Conservation (phyloP, 2,888 invertebrate species). For the Platerodrilus igneus region DNA sequence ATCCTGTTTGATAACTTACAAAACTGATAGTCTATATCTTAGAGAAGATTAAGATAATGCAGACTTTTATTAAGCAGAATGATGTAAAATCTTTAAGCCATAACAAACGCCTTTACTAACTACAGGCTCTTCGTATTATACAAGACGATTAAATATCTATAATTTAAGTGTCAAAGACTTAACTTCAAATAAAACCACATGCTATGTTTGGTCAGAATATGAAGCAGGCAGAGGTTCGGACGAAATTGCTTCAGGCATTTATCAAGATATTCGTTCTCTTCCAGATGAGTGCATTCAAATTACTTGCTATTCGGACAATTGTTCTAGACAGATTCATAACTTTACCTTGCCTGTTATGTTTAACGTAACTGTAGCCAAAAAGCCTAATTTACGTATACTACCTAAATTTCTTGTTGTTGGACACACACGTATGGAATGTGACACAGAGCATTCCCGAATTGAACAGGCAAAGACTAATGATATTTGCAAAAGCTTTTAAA, state of each 20-base stretch:
- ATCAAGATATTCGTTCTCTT: background rate
- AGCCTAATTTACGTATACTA: background rate
- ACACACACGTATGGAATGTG: slow-evolving; percentile 4
- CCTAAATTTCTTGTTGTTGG: slow-evolving; percentile 3
- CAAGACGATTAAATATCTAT: background rate
- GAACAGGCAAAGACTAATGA: slow-evolving; percentile 2
- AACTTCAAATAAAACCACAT: slow-evolving; percentile 2
- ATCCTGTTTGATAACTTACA: too few relatives aligned
- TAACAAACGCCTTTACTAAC: slow-evolving; percentile 4
- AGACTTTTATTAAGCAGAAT: too few relatives aligned
- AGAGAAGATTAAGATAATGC: too few relatives aligned
- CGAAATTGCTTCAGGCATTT: slow-evolving; percentile 1
- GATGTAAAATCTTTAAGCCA: too few relatives aligned
- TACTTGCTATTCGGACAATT: slow-evolving; percentile 1
- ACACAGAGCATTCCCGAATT: slow-evolving; percentile 1
- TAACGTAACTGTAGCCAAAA: background rate
- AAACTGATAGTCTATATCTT: too few relatives aligned
- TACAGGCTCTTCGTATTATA: slow-evolving; percentile 1
- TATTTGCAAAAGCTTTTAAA: too few relatives aligned
- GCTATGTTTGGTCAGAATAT: slow-evolving; percentile 4
- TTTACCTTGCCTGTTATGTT: slow-evolving; percentile 1
- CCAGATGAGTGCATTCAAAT: background rate
- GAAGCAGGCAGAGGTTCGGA: slow-evolving; percentile 4
- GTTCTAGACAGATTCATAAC: background rate
- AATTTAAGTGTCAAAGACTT: slow-evolving; percentile 2